Evolutionary conservation across 2,113 vertebrate genomes (phyloP), one percentile per base, ranked within the genome.

Genomic region (Tragelaphus buxtoni): DNA sequence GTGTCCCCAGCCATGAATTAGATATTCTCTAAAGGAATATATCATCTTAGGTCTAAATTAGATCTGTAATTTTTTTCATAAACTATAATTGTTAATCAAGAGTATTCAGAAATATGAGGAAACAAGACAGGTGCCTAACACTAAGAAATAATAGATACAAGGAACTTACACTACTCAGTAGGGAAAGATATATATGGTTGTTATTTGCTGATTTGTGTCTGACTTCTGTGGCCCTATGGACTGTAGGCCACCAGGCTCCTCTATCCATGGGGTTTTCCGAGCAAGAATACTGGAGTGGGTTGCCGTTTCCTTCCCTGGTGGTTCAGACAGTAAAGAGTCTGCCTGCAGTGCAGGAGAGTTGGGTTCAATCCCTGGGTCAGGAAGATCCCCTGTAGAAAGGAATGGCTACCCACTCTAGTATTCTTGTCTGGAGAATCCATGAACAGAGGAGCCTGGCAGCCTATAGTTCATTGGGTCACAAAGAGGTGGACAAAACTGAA

Each of bases 101-200:
- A 35, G 35, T 35, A 35, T 35, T 35, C 35, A 35, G 35, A 35
- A 35, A 35, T 35, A 35, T 35, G 35, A 35, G 35, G 35, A 35
- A 35, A 35, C 35, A 35, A 35, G 35, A 35, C 35, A 35, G 35
- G 35, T 35, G 35, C 35, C 35, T 35, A 35, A 81, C 22, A 35
- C 13, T n/a, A 65, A 80, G 39, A 88, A 87, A 47, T 80, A 88
- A 56, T 9, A 80, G 22, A 80, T 42, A 93, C 11, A 49, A 77
- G 4, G 4, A 76, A 53, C 28, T 86, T 51, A 30, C 16, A 5
- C 45, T 63, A 42, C 35, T 61, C n/a, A 42, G 4, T 45, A 87
- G 69, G 47, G 32, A 63, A 39, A 72, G 20, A 72, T 30, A 76
- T 30, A 76, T 28, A 76, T 1, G 9, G 65, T 39, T 72, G 18